Evolutionary conservation across 2,113 vertebrate species (phyloP).

Genomic region (Balaenoptera acutorostrata): DNA sequence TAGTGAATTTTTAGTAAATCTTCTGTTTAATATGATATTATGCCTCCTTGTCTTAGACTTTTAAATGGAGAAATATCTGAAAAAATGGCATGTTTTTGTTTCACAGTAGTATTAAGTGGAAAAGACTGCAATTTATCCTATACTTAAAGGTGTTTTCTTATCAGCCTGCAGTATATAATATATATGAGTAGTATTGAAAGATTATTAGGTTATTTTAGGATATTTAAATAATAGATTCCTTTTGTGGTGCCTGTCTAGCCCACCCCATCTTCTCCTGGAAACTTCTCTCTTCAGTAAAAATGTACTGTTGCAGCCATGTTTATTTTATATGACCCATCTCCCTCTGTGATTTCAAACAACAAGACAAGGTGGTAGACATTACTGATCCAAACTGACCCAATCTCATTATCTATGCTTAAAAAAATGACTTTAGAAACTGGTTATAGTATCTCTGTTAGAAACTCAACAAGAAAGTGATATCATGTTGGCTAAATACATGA

Average conservation of each 20-base stretch:
- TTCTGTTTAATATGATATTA: background rate
- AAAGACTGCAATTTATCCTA: background rate
- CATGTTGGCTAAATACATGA: background rate
- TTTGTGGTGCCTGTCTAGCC: background rate
- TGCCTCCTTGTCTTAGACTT: background rate
- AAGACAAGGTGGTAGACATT: background rate
- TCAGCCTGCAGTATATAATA: background rate
- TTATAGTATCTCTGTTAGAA: background rate
- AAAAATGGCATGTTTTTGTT: constrained; percentile 31
- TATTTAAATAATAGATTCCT: background rate
- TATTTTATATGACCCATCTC: background rate
- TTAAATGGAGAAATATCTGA: background rate
- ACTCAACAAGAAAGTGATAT: background rate
- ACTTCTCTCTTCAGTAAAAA: background rate
- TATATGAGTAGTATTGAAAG: background rate
- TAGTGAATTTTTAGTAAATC: background rate
- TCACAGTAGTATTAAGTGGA: background rate
- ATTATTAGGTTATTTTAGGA: background rate
- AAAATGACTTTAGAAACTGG: background rate
- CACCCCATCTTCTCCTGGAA: background rate
- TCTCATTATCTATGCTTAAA: background rate
- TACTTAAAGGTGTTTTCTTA: background rate
- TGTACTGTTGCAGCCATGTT: background rate
- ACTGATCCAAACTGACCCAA: background rate
- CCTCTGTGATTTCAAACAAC: background rate